Evolutionary conservation across 1,140 invertebrate genomes (phyloP), one percentile per base, ranked within the genome.

Genomic region (Sitodiplosis mosellana): DNA sequence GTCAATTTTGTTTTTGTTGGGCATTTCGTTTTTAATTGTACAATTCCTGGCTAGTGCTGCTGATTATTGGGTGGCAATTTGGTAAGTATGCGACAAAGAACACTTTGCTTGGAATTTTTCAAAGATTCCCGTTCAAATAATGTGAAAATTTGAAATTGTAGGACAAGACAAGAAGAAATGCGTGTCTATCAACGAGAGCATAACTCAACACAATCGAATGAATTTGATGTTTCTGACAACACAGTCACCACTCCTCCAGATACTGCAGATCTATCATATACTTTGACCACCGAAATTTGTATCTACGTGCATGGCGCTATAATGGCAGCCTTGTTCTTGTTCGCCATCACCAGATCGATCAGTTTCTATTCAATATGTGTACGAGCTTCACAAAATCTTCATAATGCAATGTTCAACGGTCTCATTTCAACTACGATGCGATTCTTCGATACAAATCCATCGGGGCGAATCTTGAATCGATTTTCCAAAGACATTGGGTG

Each of bases 401-500:
- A 49, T 18, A 17, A 46, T 42, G 12, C 18, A 11, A 22, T 46
- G 21, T 49, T 49, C n/a, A 37, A 46, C 33, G 27, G 44, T 17
- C 10, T 46, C 10, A 38, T 49, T 22, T 45, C 19, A 12, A 37
- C 72, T 2, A 70, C 73, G 8, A 83, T 86, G 77, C 60, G 72
- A 46, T 88, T 87, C 56, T 88, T 84, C 53, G 80, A 87, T 49
- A 71, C 68, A 0, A 87, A 80, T 58, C 76, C 78, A 6, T 75
- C 74, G 27, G 79, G 80, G 10, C 59, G 77, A 49, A 79, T 81
- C 43, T 57, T 83, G 5, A 83, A 82, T 56, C 59, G 79, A 46
- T 83, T 83, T 53, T 76, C 79, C 0, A 82, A 81, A 60, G 80
- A 83, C 53, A 76, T 81, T 57, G 81, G n/a, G n/a, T n/a, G n/a